Base-by-base conservation (phyloP, 2,797 vertebrate genomes). In the Bovichtus diacanthus region DNA sequence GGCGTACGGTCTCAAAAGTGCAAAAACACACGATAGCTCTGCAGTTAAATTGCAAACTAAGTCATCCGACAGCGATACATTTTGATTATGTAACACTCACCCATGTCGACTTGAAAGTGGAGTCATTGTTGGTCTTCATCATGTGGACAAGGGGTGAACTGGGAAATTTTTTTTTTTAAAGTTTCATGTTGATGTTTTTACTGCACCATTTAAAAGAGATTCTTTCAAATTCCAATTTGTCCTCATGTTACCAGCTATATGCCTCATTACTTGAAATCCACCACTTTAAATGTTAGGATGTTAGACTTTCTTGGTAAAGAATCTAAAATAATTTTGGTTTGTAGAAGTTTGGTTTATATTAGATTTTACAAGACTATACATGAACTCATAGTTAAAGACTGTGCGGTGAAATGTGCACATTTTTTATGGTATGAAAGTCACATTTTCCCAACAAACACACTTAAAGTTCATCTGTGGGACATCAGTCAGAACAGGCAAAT, bases 21-120 rank as follows among this genome's bases (percentile, higher is more conserved):
- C 23, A 27, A 51, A 62, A 47, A n/a, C 27, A 2, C 16, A 6
- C 19, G 39, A n/a, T 5, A 46, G 39, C 46, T 41, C 8, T 13
- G 41, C 25, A 39, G 8, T n/a, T 39, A 53, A 64, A 54, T 0
- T 13, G 19, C 21, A 44, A 29, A 55, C 19, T 10, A 27, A 10
- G 18, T 18, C 50, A 19, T 53, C 13, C 34, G 29, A 64, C 50
- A 31, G 25, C 25, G 34, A 54, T 39, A 7, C 27, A n/a, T n/a
- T 36, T 44, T 41, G 18, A 74, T 55, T 7, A 59, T 39, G 3
- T 63, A 54, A 54, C 39, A 64, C 13, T 73, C 9, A 61, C 21
- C 51, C 11, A 4, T 38, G 53, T 25, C 5, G 15, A 61, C 55
- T 70, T 78, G 3, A 65, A 34, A 55, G n/a, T 43, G 13, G 36